Conservation (phyloP, 2,888 invertebrate species). For the Amphipyra berbera region DNA sequence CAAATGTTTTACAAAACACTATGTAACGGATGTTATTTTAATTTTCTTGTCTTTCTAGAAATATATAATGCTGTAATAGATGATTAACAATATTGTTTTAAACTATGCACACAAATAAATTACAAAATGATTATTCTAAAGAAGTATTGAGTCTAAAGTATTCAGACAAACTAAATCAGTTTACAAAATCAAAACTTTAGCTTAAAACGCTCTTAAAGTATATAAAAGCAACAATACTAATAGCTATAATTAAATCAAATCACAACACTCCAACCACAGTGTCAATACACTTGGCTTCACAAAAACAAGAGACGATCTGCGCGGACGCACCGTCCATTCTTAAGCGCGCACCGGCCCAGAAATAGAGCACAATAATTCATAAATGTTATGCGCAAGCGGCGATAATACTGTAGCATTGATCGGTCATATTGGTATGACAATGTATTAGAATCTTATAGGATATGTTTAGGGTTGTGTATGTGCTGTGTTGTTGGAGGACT, state of each 20-base stretch:
- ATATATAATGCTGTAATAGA: no score
- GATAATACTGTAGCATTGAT: constrained; percentile 69
- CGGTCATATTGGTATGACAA: constrained; percentile 48
- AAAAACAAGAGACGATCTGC: constrained; percentile 41
- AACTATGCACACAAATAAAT: no score
- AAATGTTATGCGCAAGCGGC: constrained; percentile 77
- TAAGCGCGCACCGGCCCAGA: constrained; percentile 76
- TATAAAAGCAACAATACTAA: background rate
- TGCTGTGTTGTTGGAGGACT: no score
- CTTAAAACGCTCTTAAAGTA: background rate
- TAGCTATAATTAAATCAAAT: constrained; percentile 20
- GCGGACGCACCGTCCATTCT: constrained; percentile 74
- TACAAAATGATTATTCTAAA: no score
- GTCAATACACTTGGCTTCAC: constrained; percentile 48
- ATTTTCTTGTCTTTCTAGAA: no score
- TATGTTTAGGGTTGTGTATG: constrained; percentile 4
- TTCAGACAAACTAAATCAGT: no score
- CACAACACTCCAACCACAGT: constrained; percentile 13
- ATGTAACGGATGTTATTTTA: no score
- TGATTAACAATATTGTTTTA: no score
- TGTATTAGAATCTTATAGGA: constrained; percentile 28
- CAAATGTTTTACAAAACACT: no score
- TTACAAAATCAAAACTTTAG: background rate
- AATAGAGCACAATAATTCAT: constrained; percentile 88
- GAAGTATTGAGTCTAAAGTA: no score